These are phyloP conservation scores for Diglossa cyanea DNA, from an alignment of 2,797 vertebrate species.

Conservation along the genomic window DNA sequence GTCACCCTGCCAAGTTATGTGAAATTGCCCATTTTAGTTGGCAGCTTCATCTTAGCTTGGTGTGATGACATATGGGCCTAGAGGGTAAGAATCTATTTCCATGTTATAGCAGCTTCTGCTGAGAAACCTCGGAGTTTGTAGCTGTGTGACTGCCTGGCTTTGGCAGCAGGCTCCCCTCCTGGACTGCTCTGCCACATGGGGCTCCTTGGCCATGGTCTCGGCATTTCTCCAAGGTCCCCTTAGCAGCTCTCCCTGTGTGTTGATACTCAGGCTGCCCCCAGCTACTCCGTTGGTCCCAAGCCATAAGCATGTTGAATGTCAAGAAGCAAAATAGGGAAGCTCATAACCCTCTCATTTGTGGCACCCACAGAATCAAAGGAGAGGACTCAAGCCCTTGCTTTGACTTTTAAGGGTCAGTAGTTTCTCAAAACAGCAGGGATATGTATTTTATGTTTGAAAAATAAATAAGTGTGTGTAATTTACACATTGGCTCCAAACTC, in stretches of 20 bases:
- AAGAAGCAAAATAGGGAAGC: background rate
- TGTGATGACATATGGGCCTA: conserved; percentile 48
- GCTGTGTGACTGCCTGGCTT: background rate
- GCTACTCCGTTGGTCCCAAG: background rate
- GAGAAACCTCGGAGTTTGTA: background rate
- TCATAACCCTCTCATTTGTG: background rate
- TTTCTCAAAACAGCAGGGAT: conserved; percentile 14
- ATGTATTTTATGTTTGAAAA: conserved; percentile 30
- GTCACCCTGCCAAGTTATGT: conserved; percentile 19
- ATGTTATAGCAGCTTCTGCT: conserved; percentile 43
- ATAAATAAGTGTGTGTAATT: background rate
- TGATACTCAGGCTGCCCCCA: accelerated
- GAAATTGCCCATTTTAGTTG: conserved; percentile 40
- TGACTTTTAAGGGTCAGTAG: background rate
- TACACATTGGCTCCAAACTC: background rate
- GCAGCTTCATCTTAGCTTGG: conserved; percentile 10
- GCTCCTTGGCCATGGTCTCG: accelerated
- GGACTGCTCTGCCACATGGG: background rate
- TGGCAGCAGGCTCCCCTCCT: background rate
- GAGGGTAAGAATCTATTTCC: conserved; percentile 52
- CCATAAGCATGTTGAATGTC: background rate
- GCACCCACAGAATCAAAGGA: background rate
- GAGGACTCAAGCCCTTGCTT: background rate
- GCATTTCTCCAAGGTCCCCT: background rate
- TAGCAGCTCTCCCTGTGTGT: background rate